Evolutionary conservation across 2,888 invertebrate genomes (phyloP), one percentile per base, ranked within the genome.

Genomic region (Drosophila nr. fundita): DNA sequence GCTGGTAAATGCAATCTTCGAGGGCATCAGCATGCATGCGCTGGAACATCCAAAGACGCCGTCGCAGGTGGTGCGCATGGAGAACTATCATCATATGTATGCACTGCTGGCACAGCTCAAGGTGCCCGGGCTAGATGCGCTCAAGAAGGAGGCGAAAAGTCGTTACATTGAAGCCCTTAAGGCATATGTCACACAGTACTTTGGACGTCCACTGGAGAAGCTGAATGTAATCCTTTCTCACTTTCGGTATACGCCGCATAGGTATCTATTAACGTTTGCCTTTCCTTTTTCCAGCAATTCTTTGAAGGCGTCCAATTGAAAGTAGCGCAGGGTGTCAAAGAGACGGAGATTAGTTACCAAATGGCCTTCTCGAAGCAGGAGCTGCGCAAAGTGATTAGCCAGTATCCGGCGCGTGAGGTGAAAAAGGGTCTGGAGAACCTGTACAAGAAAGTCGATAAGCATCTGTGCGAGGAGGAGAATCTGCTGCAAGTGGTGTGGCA

Each of bases 341-440:
- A 98, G 91, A 98, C 98, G 49, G 99, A 99, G 94, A 98, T 99
- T 64, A 98, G 99, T 91, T 99, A 98, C 94, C 99, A 99, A 94
- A 96, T 98, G 94, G 98, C 98, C 42, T 99, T 97, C 94, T 98
- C 98, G 92, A 98, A 99, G 94, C 98, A 98, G 94, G 99, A 99
- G 94, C 94, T 99, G 83, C 95, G 98, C 67, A 97, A 98, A 93
- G 97, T 99, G 50, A 98, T 99, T 70, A 97, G 96, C 83, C 96
- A 98, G 92, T 99, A 99, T 94, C 99, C 99, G 4, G 96, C 96
- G 10, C 96, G 97, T 90, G 96, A 98, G 95, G 98, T 99, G 24
- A 98, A 98, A 93, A 97, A 96, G 92, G 98, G 98, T 2, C 94
- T 99, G 76, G 98, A 99, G 93, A 96, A 97, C 90, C 94, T 99